Conservation (phyloP, 1,140 invertebrate species). For the Dendrolimus punctatus region DNA sequence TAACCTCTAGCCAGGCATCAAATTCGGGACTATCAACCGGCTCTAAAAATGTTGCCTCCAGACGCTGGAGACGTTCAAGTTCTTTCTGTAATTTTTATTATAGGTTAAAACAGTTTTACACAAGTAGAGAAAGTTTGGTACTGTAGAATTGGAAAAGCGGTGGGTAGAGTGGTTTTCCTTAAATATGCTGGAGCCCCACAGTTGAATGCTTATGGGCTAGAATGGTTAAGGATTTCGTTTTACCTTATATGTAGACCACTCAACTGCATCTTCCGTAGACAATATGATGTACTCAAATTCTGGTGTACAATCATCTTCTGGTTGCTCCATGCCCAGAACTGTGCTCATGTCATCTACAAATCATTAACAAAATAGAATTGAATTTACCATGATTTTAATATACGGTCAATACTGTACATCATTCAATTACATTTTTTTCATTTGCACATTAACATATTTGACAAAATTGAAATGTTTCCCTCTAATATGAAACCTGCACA, state of each 20-base stretch:
- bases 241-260: slow-evolving; percentile 75
- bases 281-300: slow-evolving; percentile 78
- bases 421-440: no score
- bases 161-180: no score
- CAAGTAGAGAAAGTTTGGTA: no score
- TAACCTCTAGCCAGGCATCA: slow-evolving; percentile 41
- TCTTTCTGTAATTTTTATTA: slow-evolving; percentile 44
- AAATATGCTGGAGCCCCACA: no score
- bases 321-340: slow-evolving; percentile 77
- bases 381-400: no score
- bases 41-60: slow-evolving; percentile 67
- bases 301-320: slow-evolving; percentile 82
- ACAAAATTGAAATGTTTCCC: no score
- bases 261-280: slow-evolving; percentile 74
- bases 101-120: no score
- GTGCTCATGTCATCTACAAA: slow-evolving; percentile 75
- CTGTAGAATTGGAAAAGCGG: no score
- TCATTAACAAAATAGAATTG: not conserved
- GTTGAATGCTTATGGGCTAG: no score
- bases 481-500: no score
- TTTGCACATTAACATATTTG: no score
- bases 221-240: slow-evolving; percentile 3
- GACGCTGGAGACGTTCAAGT: slow-evolving; percentile 57
- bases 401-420: no score
- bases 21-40: slow-evolving; percentile 54